Base-by-base conservation (phyloP, 2,113 vertebrate species). In the Nyctereutes procyonoides region DNA sequence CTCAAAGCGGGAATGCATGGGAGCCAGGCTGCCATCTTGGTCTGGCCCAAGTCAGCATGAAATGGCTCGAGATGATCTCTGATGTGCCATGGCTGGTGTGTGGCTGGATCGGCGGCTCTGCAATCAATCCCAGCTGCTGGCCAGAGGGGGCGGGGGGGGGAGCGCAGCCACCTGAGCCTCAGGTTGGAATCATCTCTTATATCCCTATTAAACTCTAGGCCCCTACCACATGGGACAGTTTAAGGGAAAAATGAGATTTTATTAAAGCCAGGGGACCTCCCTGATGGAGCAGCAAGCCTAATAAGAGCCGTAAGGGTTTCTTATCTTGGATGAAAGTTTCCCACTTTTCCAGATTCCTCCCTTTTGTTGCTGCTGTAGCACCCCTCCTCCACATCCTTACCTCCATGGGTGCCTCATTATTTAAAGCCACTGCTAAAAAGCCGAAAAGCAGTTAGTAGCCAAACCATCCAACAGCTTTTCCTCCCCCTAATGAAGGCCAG, bases 181-280 rank as follows among this genome's bases (percentile, higher is more conserved):
- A 98, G 98, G 98, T 99, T 98, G 98, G 98, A 98, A 98, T 98
- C 98, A 98, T 98, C 98, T 98, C 98, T 97, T 98, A 93, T 98
- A 96, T 67, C 63, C 85, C 82, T 98, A 98, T 99, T 98, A 98
- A 99, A 98, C 98, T 97, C 96, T 79, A 93, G 97, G 94, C 90
- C 85, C 51, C 90, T 90, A 97, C 98, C 98, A 98, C 98, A 97
- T 98, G 98, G 98, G 98, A 98, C 98, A 98, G 98, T 98, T 99
- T 98, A 98, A 98, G 98, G 88, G 95, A 97, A 98, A 98, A 98
- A 99, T 97, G 98, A 98, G 97, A 97, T 98, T 98, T 99, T 99
- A 99, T 99, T 98, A 98, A 99, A 99, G 97, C 98, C 98, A 98
- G 98, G 98, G 98, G 98, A 98, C 98, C 14, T 95, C 97, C 98